Base-by-base conservation (phyloP, 2,113 vertebrate species). In the Hipposideros armiger region DNA sequence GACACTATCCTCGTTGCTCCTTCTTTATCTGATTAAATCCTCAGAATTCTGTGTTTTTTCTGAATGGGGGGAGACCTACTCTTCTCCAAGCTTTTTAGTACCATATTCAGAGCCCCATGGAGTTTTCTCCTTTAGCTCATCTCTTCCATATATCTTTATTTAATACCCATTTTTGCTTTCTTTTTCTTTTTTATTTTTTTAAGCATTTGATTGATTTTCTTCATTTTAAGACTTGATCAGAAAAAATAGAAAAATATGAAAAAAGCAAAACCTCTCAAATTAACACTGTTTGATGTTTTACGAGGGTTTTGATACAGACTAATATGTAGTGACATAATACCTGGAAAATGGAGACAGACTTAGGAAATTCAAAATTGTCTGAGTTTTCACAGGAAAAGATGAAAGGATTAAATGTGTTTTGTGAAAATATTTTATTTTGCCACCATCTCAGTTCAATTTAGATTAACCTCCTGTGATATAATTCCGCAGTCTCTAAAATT, bases 381-480 rank as follows among this genome's bases (percentile, higher is more conserved):
- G 92, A 98, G 96, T 97, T 98, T 98, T 98, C 92, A 84, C 87
- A 95, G 97, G 81, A 97, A 97, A 97, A 98, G 93, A 72, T 87
- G 36, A 98, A 97, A 97, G 88, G 95, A 98, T 98, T 98, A 97
- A 97, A 98, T 94, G 96, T 97, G 78, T 78, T 94, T 98, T 92
- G 64, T 98, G 97, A 97, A 98, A 98, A 97, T 90, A 74, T 60
- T 94, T 62, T 95, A 62, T 45, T 92, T 91, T 87, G 54, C 87
- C 97, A 94, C 95, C 88, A 94, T 90, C 80, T 90, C 93, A 95
- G 92, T 97, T 98, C 66, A 96, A 97, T 98, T 97, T 98, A 98
- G 97, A 98, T 98, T 98, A 98, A 97, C 84, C 85, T 95, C 89
- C 96, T 97, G 81, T 97, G 93, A 98, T 98, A 96, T 98, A 97